These are phyloP conservation scores for Psilanteris sp. DNA, from an alignment of 1,140 invertebrate genomes.

Conservation along the genomic window DNA sequence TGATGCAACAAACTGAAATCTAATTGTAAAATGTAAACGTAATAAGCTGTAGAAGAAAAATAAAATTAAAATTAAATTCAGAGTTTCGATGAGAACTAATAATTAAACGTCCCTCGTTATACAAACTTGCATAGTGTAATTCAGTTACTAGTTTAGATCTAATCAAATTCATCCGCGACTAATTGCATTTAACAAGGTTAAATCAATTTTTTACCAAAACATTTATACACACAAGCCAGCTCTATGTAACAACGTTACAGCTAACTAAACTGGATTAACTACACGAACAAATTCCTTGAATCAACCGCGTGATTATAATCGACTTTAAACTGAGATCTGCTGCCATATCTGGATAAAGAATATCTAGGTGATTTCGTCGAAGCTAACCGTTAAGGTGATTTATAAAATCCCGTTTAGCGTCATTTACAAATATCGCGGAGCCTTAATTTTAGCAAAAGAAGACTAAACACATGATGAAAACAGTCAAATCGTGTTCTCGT, in stretches of 20 bases:
- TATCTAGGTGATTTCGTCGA: conserved; percentile 1
- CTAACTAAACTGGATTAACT: conserved; percentile 32
- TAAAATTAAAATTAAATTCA: too few species aligned
- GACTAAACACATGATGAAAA: conserved; percentile 29
- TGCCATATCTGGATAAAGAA: conserved; percentile 20
- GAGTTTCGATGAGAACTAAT: too few species aligned
- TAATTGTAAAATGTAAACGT: too few species aligned
- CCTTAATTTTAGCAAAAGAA: conserved; percentile 46
- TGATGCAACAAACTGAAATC: too few species aligned
- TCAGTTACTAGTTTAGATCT: conserved; percentile 13
- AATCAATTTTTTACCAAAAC: conserved; percentile 40
- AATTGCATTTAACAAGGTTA: conserved; percentile 38
- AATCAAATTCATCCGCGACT: conserved; percentile 25
- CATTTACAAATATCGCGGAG: conserved; percentile 48
- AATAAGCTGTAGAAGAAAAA: too few species aligned
- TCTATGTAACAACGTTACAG: conserved; percentile 19
- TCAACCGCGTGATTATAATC: conserved; percentile 35
- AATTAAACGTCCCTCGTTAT: too few species aligned
- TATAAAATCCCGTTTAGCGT: conserved; percentile 43
- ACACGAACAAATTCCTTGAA: conserved; percentile 20
- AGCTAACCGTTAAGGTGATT: conserved; percentile 35
- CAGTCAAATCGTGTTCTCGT: conserved; percentile 30
- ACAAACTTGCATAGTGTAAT: conserved; percentile 22
- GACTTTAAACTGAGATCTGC: conserved; percentile 39
- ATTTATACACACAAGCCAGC: conserved; percentile 39